Evolutionary conservation across 2,797 vertebrate genomes (phyloP).

Genomic region (Ceyx erithaca): DNA sequence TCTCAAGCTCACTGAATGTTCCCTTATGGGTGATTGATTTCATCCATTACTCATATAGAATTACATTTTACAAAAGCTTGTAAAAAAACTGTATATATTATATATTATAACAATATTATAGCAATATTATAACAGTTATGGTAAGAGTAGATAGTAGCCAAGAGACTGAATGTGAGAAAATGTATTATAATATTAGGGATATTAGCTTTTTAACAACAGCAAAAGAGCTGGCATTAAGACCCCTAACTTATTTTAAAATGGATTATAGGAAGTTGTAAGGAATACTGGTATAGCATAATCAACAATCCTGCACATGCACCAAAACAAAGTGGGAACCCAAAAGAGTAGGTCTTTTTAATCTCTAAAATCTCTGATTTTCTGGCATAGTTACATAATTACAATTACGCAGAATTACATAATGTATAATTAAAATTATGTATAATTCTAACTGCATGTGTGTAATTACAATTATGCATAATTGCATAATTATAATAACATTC

Average conservation of each 20-base stretch:
- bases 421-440: conserved; percentile 71
- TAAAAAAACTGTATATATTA: not conserved
- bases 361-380: conserved; percentile 53
- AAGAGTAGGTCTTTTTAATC: conserved; percentile 28
- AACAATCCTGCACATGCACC: not conserved
- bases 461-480: conserved; percentile 73
- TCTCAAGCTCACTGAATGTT: not conserved
- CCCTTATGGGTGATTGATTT: not conserved
- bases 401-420: conserved; percentile 70
- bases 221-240: not conserved
- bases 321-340: not conserved
- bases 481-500: conserved; percentile 71
- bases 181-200: not conserved
- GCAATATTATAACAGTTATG: not conserved
- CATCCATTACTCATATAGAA: not conserved
- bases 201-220: not conserved
- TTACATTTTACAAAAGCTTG: not conserved
- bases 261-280: not conserved
- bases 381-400: conserved; percentile 64
- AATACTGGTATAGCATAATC: not conserved
- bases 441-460: conserved; percentile 66
- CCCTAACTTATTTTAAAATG: not conserved
- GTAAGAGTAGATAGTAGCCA: not conserved
- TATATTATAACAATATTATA: not conserved
- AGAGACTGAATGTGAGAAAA: not conserved